Evolutionary conservation across 1,140 invertebrate species (phyloP), one percentile per base, ranked within the genome.

Genomic region (Zaprionus vittiger): DNA sequence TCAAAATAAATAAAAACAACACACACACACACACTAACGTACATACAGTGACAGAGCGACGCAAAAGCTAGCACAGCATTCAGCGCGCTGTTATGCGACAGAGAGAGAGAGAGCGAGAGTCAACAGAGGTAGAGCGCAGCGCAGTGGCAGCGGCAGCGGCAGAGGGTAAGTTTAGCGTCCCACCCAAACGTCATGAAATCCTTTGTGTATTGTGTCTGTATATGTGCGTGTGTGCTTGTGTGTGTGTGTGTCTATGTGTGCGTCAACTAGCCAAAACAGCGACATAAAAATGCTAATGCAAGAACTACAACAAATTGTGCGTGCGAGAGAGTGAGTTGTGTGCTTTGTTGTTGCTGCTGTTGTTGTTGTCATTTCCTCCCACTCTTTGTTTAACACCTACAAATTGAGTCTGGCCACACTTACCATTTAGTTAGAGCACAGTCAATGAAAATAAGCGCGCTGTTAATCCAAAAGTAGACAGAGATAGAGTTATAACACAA

Each of bases 281-380:
- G 54, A 79, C 75, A 87, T 87, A 89, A 87, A 89, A 87, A 87
- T 87, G 84, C 84, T 84, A 89, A 89, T 89, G 81, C 85, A 89
- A 84, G 72, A 77, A 87, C 83, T 80, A 78, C 77, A 54, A 74
- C 75, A 77, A 77, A 68, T 73, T 73, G 75, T 55, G 57, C 60
- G 62, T 60, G 38, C 14, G 24, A 38, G 17, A 14, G 47, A 44
- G 38, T 62, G 44, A 38, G 34, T 55, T 61, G 64, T 55, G 38
- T 1, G 34, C 34, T 11, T 44, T 41, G n/a, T 47, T 69, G 2
- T 61, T 54, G 24, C 24, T 26, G 24, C 60, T 38, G 20, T 47
- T 69, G 26, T 60, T 65, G 17, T 71, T 37, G 6, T 20, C n/a
- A 12, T 5, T 34, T 31, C 24, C 17, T 52, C 11, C 54, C 22